A percentile compares a stretch with the other conserved stretches of the same genome.
Evolutionary conservation across 2,888 invertebrate genomes (phyloP).

Genomic region (Brassicogethes aeneus): DNA sequence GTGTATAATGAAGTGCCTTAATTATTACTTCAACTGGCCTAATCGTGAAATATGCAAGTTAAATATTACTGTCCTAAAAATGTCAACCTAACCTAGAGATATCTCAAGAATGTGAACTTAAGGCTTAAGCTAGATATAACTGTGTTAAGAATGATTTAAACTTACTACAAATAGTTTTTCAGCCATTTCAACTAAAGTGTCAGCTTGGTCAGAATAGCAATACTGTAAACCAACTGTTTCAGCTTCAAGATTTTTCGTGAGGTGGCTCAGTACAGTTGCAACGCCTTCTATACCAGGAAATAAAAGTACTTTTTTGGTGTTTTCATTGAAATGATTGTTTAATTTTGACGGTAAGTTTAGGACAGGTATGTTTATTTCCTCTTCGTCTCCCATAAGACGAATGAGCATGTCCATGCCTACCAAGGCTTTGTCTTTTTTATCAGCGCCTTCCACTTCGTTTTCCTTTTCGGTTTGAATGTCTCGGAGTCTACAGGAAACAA

Average conservation of each 20-base stretch:
- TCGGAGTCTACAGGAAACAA: constrained; percentile 36
- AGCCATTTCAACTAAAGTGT: constrained; percentile 46
- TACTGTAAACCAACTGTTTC: constrained; percentile 50
- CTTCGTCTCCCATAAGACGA: constrained; percentile 54
- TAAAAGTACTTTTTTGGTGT: constrained; percentile 46
- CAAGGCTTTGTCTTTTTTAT: constrained; percentile 9
- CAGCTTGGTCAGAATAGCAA: constrained; percentile 40
- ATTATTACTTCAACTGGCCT: not conserved
- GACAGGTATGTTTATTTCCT: constrained; percentile 38
- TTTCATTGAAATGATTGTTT: constrained; percentile 42
- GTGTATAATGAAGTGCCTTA: too few species aligned
- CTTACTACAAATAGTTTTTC: constrained; percentile 45
- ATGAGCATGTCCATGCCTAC: constrained; percentile 49
- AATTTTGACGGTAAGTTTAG: not conserved
- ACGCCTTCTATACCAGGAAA: constrained; percentile 64
- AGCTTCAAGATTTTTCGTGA: constrained; percentile 45
- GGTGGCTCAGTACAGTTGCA: constrained; percentile 45
- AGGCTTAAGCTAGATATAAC: too few species aligned
- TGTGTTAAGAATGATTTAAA: not conserved
- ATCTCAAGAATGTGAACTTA: too few species aligned
- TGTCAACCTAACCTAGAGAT: too few species aligned
- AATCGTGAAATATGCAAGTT: not conserved
- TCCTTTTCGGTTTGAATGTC: constrained; percentile 45
- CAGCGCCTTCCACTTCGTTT: constrained; percentile 32
- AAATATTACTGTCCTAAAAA: not conserved